Conservation (phyloP, 2,888 invertebrate species). For the Ornithoptera alexandrae region DNA sequence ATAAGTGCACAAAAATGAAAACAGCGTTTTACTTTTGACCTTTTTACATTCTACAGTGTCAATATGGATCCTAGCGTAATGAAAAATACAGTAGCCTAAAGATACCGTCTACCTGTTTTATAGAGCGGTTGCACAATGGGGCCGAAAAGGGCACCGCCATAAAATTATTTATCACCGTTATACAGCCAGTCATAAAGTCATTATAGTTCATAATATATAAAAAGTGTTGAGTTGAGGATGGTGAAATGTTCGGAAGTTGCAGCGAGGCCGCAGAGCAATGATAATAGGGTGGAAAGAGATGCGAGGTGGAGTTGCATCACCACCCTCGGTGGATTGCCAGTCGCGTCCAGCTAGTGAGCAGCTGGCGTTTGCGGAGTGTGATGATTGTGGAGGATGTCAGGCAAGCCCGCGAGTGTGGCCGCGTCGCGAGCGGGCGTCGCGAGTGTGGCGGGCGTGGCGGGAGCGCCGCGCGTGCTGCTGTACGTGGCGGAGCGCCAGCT, state of each 20-base stretch:
- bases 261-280: conserved; percentile 66
- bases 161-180: conserved; percentile 60
- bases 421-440: conserved; percentile 76
- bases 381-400: conserved; percentile 88
- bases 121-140: conserved; percentile 70
- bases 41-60: conserved; percentile 61
- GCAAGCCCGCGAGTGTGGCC: conserved; percentile 87
- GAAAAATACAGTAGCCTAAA: conserved; percentile 49
- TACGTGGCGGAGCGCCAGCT: conserved; percentile 78
- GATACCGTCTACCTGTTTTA: conserved; percentile 57
- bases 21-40: conserved; percentile 66
- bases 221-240: conserved; percentile 64
- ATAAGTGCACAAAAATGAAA: conserved; percentile 52
- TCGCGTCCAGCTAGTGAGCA: conserved; percentile 69
- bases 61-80: conserved; percentile 56
- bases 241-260: conserved; percentile 53
- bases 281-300: conserved; percentile 63
- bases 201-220: conserved; percentile 54
- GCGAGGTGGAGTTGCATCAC: conserved; percentile 58
- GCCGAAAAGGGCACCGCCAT: conserved; percentile 74
- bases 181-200: conserved; percentile 64
- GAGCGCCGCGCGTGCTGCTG: conserved; percentile 76
- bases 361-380: conserved; percentile 79
- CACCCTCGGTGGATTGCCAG: conserved; percentile 54
- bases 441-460: conserved; percentile 72